phyloP scores from a whole-genome alignment of 2,888 invertebrate genomes.

The Plebejus anna region DNA sequence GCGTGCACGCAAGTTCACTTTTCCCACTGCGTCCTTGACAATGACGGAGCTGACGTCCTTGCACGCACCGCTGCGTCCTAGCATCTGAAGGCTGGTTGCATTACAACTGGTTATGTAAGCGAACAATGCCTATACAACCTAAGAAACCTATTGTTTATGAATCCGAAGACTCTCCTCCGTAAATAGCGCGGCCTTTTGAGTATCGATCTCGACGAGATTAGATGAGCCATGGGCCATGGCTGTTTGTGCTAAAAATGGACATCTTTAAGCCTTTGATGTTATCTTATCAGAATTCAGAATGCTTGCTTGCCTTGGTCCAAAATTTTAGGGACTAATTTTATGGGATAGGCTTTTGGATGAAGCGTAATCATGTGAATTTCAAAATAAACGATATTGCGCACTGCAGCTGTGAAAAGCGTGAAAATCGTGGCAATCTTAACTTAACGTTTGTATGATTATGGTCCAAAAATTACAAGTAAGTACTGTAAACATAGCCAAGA shows the following conservation, averaged over 20 bases:
- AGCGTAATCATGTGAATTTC: too few species aligned
- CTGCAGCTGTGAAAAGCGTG: too few species aligned
- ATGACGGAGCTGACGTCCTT: slow-evolving; percentile 68
- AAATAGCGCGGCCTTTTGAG: slow-evolving; percentile 3
- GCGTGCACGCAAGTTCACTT: slow-evolving; percentile 11
- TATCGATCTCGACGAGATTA: slow-evolving; percentile 6
- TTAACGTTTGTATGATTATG: too few species aligned
- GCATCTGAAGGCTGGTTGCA: slow-evolving; percentile 68
- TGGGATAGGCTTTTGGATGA: neutral
- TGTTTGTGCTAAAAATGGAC: neutral
- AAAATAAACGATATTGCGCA: too few species aligned
- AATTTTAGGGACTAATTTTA: neutral
- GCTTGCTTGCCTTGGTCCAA: neutral
- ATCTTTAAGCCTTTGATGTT: neutral
- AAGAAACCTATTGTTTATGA: slow-evolving; percentile 16
- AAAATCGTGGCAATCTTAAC: too few species aligned
- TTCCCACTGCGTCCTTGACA: slow-evolving; percentile 44
- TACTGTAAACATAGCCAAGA: too few species aligned
- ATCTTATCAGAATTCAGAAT: neutral
- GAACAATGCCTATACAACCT: slow-evolving; percentile 27
- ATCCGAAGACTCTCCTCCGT: slow-evolving; percentile 1
- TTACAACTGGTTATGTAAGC: slow-evolving; percentile 21
- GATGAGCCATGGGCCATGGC: slow-evolving; percentile 28
- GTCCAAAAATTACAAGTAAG: too few species aligned
- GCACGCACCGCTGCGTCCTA: slow-evolving; percentile 68